Conservation (phyloP, 2,113 vertebrate species). For the Protobothrops flavoviridis region DNA sequence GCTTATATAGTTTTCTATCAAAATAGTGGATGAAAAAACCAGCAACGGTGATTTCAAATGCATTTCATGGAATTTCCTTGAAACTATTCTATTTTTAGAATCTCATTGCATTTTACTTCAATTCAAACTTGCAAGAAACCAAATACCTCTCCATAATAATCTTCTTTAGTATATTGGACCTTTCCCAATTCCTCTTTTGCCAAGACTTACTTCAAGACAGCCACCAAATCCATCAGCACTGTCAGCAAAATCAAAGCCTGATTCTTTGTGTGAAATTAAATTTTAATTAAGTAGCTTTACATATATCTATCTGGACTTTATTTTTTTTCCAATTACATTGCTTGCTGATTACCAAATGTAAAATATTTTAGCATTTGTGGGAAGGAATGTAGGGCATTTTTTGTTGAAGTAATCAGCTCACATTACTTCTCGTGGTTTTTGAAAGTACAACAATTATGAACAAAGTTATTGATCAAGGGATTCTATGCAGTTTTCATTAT, state of each 20-base stretch:
- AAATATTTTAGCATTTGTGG: not conserved
- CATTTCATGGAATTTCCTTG: not conserved
- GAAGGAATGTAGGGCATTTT: not conserved
- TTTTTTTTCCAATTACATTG: not conserved
- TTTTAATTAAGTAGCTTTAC: not conserved
- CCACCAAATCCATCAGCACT: not conserved
- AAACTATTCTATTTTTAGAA: not conserved
- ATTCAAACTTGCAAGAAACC: not conserved
- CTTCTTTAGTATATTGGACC: not conserved
- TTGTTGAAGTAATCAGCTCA: not conserved
- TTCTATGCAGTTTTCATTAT: conserved; percentile 23
- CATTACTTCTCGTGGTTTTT: not conserved
- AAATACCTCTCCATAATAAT: not conserved
- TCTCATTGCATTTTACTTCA: not conserved
- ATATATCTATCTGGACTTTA: no score
- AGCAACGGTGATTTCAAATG: not conserved
- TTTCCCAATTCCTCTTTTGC: not conserved
- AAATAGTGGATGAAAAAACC: not conserved
- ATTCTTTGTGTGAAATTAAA: not conserved
- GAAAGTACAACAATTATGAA: conserved; percentile 34
- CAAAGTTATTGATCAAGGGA: conserved; percentile 6
- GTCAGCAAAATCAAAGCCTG: not conserved
- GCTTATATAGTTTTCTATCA: not conserved
- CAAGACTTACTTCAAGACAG: not conserved
- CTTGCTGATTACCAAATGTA: not conserved